These are phyloP conservation scores for Hypanus sabinus DNA, from an alignment of 2,113 vertebrate species.

Conservation along the genomic window DNA sequence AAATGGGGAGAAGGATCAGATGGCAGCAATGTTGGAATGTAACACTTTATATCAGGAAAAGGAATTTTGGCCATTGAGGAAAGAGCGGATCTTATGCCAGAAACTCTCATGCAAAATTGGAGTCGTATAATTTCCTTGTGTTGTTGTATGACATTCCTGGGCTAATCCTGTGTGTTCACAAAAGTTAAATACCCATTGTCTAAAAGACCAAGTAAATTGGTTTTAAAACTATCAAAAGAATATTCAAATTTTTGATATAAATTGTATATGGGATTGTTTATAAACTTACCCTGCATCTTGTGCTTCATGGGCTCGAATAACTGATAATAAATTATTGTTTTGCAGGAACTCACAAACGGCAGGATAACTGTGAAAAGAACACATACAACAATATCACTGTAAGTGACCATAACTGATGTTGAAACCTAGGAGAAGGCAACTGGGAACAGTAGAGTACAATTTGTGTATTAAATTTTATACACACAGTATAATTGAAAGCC, in stretches of 20 bases:
- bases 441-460: background rate
- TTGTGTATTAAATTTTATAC: background rate
- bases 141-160: background rate
- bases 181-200: background rate
- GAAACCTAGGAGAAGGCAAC: background rate
- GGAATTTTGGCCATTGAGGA: background rate
- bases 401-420: background rate
- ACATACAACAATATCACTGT: background rate
- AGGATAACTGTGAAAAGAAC: conserved; percentile 36
- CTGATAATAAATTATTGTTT: conserved; percentile 40
- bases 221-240: background rate
- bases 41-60: background rate
- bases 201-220: background rate
- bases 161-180: background rate
- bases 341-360: conserved; percentile 39
- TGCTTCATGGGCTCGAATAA: conserved; percentile 40
- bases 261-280: background rate
- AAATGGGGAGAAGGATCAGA: background rate
- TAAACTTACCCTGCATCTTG: conserved; percentile 39
- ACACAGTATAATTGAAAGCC: background rate
- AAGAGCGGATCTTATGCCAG: background rate
- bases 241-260: background rate
- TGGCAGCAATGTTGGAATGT: background rate
- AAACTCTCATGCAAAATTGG: background rate
- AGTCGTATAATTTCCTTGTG: too few relatives aligned